These are phyloP conservation scores for Aldabrachelys gigantea DNA, from an alignment of 2,113 vertebrate species.

Conservation along the genomic window DNA sequence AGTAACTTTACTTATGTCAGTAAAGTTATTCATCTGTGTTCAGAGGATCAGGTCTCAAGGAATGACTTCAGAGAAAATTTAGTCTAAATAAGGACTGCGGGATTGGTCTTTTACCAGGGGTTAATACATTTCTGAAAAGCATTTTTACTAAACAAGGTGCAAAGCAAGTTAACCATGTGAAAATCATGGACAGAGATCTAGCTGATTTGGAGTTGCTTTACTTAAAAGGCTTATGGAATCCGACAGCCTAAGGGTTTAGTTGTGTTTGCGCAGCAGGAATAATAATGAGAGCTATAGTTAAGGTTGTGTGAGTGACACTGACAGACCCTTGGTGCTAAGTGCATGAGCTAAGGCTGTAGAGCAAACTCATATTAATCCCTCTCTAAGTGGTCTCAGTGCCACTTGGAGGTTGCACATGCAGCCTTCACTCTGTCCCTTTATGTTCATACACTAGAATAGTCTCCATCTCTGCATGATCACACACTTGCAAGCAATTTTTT, in stretches of 20 bases:
- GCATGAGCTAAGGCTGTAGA: too few species aligned
- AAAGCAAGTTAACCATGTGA: background rate
- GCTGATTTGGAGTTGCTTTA: background rate
- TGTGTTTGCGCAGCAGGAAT: background rate
- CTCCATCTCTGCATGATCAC: rapidly evolving
- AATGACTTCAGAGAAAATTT: background rate
- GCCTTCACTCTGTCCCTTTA: background rate
- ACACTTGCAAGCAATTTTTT: too few species aligned
- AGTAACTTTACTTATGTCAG: background rate
- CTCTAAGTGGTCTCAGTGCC: too few species aligned
- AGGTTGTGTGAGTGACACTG: background rate
- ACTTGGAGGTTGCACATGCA: background rate
- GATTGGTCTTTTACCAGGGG: background rate
- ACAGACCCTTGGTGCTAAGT: too few species aligned
- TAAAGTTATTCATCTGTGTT: background rate
- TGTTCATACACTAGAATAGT: rapidly evolving
- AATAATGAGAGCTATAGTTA: background rate
- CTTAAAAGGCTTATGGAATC: background rate
- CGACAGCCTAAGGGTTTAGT: too few species aligned
- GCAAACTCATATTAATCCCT: too few species aligned
- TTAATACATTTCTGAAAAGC: background rate
- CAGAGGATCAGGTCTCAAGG: background rate
- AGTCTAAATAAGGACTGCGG: background rate
- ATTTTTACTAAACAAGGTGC: background rate
- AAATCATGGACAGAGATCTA: background rate